phyloP scores from a whole-genome alignment of 2,113 vertebrate species.

The Leptosomus discolor region DNA sequence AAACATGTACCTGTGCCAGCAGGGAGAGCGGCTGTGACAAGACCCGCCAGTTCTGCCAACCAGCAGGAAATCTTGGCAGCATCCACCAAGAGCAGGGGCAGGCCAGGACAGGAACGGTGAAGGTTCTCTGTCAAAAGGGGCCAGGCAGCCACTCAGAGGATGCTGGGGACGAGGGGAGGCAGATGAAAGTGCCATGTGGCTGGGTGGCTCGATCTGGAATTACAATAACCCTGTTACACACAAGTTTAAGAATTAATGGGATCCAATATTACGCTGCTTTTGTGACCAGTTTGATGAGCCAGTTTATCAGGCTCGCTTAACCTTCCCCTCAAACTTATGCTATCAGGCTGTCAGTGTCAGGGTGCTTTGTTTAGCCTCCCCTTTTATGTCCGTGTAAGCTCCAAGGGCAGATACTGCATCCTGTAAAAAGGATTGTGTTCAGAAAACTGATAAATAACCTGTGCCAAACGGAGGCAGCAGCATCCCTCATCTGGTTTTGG shows the following conservation, averaged over 20 bases:
- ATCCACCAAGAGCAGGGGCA: neutral
- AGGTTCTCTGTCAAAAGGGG: neutral
- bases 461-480: neutral
- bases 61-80: neutral
- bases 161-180: neutral
- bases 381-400: neutral
- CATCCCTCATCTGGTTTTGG: neutral
- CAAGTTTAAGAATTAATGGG: constrained; percentile 26
- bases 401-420: neutral
- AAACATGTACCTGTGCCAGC: accelerated
- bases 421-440: neutral
- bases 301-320: constrained; percentile 56
- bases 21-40: accelerated
- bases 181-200: neutral
- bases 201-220: neutral
- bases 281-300: constrained; percentile 28
- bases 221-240: neutral
- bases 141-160: neutral
- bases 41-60: neutral
- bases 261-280: neutral
- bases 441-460: neutral
- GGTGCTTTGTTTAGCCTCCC: neutral
- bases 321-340: constrained; percentile 20
- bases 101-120: neutral
- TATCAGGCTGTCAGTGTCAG: neutral